These are phyloP conservation scores for Gallinago jamesoni DNA, from an alignment of 2,113 vertebrate species.

Conservation along the genomic window DNA sequence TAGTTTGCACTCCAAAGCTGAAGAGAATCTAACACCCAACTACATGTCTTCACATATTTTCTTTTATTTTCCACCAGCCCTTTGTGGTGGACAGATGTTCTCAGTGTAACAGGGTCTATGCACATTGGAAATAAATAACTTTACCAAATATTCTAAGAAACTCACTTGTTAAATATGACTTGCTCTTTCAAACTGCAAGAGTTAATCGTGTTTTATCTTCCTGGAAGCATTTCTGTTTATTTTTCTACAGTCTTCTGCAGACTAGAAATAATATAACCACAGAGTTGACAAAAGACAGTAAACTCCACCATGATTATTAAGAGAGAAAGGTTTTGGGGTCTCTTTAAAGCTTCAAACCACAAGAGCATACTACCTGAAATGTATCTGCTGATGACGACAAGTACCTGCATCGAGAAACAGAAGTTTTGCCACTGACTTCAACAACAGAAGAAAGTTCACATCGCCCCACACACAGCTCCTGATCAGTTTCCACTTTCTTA, in stretches of 20 bases:
- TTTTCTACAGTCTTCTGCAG: background rate
- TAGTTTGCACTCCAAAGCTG: background rate
- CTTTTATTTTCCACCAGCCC: background rate
- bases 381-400: background rate
- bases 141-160: background rate
- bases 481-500: accelerated
- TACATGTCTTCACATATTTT: background rate
- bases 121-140: background rate
- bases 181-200: background rate
- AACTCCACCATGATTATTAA: accelerated
- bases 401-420: background rate
- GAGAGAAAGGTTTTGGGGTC: accelerated
- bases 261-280: background rate
- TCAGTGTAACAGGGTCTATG: background rate
- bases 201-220: background rate
- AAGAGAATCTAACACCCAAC: background rate
- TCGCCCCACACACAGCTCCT: background rate
- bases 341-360: background rate
- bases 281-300: background rate
- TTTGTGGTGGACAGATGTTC: background rate
- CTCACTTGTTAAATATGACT: background rate
- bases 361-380: background rate
- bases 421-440: background rate
- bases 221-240: background rate
- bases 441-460: accelerated